Percentiles rank a stretch among this genome's conserved stretches.
phyloP scores from a whole-genome alignment of 2,888 invertebrate genomes.

The Sepiola atlantica region DNA sequence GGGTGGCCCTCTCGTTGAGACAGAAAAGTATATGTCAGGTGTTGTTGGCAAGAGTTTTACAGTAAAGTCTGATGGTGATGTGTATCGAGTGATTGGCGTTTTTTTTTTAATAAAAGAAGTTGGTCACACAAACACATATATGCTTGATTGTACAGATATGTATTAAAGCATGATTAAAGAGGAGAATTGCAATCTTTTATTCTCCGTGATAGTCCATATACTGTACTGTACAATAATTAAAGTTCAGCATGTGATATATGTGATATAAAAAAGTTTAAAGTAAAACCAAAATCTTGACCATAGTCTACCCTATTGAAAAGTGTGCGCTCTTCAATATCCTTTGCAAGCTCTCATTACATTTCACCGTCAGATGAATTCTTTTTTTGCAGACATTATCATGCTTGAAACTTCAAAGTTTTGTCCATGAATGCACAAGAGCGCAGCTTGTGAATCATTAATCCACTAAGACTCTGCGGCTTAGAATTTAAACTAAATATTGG shows the following conservation, averaged over 20 bases:
- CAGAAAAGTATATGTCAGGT: no score
- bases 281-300: background rate
- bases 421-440: background rate
- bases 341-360: background rate
- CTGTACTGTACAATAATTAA: no score
- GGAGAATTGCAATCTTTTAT: no score
- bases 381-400: background rate
- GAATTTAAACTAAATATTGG: background rate
- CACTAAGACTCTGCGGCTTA: background rate
- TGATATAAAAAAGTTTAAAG: background rate
- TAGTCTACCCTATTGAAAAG: background rate
- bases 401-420: background rate
- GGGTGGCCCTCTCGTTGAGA: no score
- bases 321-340: background rate
- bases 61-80: no score
- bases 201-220: no score
- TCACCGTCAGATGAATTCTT: background rate
- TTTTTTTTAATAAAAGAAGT: no score
- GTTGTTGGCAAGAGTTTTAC: no score
- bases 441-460: background rate
- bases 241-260: background rate
- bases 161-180: no score
- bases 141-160: no score
- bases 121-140: no score
- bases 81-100: no score